Conservation (phyloP, 2,113 vertebrate species). For the Cranoglanis bouderius region DNA sequence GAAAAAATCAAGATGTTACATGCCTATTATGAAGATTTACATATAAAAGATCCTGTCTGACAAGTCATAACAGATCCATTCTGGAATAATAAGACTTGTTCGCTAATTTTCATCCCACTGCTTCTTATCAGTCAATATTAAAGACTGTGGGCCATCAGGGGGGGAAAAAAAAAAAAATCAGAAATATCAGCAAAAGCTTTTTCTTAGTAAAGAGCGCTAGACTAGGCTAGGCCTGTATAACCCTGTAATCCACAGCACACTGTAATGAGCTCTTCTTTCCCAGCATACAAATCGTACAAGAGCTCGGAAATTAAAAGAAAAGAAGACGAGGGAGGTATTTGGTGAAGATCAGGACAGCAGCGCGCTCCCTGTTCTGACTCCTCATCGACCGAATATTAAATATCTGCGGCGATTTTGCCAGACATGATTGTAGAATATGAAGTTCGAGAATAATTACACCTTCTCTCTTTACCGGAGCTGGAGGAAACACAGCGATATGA, state of each 20-base stretch:
- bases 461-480: slow-evolving; percentile 35
- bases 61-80: slow-evolving; percentile 57
- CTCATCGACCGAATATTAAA: slow-evolving; percentile 45
- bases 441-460: slow-evolving; percentile 49
- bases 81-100: slow-evolving; percentile 38
- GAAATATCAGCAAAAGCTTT: slow-evolving; percentile 28
- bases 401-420: slow-evolving; percentile 38
- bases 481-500: slow-evolving; percentile 3
- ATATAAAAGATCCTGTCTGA: slow-evolving; percentile 56
- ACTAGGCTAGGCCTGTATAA: not conserved
- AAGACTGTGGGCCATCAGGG: slow-evolving; percentile 14
- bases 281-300: slow-evolving; percentile 38
- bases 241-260: slow-evolving; percentile 24
- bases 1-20: slow-evolving; percentile 52
- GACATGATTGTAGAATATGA: slow-evolving; percentile 47
- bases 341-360: slow-evolving; percentile 25
- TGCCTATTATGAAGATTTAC: slow-evolving; percentile 65
- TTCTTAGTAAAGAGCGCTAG: slow-evolving; percentile 39
- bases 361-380: slow-evolving; percentile 16
- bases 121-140: slow-evolving; percentile 52
- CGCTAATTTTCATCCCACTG: slow-evolving; percentile 42
- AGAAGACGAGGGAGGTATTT: not conserved
- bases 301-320: slow-evolving; percentile 10
- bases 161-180: not conserved
- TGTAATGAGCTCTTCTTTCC: slow-evolving; percentile 46